phyloP scores from a whole-genome alignment of 2,888 invertebrate genomes.

The Megastigmus dorsalis region DNA sequence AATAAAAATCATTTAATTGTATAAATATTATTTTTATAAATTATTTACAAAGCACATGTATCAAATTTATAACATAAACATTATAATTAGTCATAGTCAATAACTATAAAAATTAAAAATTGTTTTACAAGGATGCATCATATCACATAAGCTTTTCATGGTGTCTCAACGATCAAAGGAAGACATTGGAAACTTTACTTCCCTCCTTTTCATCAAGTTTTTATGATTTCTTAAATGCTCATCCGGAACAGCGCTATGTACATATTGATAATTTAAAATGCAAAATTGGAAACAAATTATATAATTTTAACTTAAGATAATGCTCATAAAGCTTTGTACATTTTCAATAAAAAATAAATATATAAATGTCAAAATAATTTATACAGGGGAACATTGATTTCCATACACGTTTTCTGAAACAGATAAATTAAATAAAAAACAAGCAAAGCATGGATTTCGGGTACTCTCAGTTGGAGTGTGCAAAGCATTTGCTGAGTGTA shows the following conservation, averaged over 20 bases:
- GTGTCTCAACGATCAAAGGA: slow-evolving; percentile 82
- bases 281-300: slow-evolving; percentile 86
- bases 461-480: no score
- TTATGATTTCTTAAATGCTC: slow-evolving; percentile 67
- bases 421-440: no score
- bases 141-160: slow-evolving; percentile 91
- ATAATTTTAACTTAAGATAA: slow-evolving; percentile 77
- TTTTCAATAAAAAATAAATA: background rate
- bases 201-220: slow-evolving; percentile 76
- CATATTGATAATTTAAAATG: slow-evolving; percentile 79
- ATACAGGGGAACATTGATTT: no score
- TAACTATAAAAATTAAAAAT: slow-evolving; percentile 61
- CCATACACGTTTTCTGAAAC: no score
- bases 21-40: slow-evolving; percentile 20
- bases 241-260: slow-evolving; percentile 74
- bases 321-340: background rate
- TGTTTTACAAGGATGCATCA: slow-evolving; percentile 83
- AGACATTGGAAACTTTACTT: slow-evolving; percentile 75
- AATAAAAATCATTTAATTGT: slow-evolving; percentile 29
- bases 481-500: no score
- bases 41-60: slow-evolving; percentile 13
- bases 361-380: no score
- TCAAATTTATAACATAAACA: slow-evolving; percentile 36
- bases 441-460: no score
- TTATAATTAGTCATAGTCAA: slow-evolving; percentile 45